Evolutionary conservation across 1,140 invertebrate genomes (phyloP).

Genomic region (Heliconius congener): DNA sequence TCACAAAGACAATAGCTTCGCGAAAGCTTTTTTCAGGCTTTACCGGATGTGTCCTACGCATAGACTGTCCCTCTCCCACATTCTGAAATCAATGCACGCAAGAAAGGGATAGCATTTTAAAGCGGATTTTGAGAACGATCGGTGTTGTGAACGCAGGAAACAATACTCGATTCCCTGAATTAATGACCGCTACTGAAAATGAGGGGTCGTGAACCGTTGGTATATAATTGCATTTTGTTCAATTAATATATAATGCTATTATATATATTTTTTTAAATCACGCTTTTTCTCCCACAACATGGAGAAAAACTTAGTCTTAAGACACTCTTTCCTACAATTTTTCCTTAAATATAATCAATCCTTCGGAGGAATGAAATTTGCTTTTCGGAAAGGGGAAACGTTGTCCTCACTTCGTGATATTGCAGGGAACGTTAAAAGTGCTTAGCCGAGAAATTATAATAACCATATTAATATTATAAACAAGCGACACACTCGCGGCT

Average conservation of each 20-base stretch:
- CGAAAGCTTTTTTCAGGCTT: constrained; percentile 74
- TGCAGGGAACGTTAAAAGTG: too few relatives aligned
- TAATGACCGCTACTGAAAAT: constrained; percentile 64
- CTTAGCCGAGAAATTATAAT: too few relatives aligned
- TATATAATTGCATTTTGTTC: neutral
- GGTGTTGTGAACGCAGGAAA: constrained; percentile 67
- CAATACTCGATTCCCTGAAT: constrained; percentile 76
- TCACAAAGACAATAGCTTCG: constrained; percentile 56
- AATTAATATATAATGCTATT: neutral
- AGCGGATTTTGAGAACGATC: constrained; percentile 67
- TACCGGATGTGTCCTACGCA: constrained; percentile 55
- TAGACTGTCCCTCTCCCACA: constrained; percentile 32
- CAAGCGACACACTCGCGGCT: too few relatives aligned
- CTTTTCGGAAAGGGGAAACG: too few relatives aligned
- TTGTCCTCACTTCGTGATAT: too few relatives aligned
- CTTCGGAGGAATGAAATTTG: too few relatives aligned
- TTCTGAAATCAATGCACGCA: constrained; percentile 20
- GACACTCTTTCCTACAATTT: too few relatives aligned
- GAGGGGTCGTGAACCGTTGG: constrained; percentile 48
- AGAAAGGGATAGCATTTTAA: constrained; percentile 57
- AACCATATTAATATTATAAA: too few relatives aligned
- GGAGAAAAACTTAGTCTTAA: neutral
- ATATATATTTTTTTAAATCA: neutral
- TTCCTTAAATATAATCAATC: too few relatives aligned
- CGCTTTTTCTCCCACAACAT: neutral